These are phyloP conservation scores for Orius insidiosus DNA, from an alignment of 1,140 invertebrate species.

Conservation along the genomic window DNA sequence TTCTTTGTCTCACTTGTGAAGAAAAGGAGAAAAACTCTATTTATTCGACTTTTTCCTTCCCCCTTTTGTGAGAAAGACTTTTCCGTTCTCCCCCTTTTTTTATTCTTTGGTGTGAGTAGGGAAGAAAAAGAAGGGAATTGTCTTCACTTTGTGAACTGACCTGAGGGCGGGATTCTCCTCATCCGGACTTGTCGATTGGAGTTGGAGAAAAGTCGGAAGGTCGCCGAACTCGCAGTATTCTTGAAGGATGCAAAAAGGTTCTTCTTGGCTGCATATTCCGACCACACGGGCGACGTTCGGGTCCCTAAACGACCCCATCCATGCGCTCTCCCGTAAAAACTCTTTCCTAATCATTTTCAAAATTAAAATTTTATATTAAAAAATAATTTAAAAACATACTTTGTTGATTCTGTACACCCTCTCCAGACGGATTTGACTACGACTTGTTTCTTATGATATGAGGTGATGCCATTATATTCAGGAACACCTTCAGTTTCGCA, in stretches of 20 bases:
- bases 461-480: conserved; percentile 38
- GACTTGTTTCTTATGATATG: conserved; percentile 44
- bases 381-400: conserved; percentile 27
- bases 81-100: too few relatives aligned
- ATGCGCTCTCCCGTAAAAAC: conserved; percentile 68
- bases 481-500: conserved; percentile 54
- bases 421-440: conserved; percentile 55
- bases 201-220: conserved; percentile 54
- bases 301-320: conserved; percentile 62
- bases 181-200: conserved; percentile 23
- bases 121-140: background rate
- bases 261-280: conserved; percentile 59
- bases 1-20: too few relatives aligned
- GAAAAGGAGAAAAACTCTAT: too few relatives aligned
- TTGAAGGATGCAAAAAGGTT: conserved; percentile 67
- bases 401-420: conserved; percentile 45
- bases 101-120: too few relatives aligned
- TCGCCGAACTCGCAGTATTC: conserved; percentile 74
- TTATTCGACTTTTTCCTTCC: too few relatives aligned
- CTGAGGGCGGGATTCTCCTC: conserved; percentile 24
- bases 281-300: conserved; percentile 67
- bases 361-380: conserved; percentile 1
- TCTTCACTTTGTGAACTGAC: too few relatives aligned
- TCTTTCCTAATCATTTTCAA: conserved; percentile 42
- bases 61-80: too few relatives aligned